A percentile compares a stretch with the other conserved stretches of the same genome.
Conservation (phyloP, 2,797 vertebrate species). For the Hippopotamyrus pictus region DNA sequence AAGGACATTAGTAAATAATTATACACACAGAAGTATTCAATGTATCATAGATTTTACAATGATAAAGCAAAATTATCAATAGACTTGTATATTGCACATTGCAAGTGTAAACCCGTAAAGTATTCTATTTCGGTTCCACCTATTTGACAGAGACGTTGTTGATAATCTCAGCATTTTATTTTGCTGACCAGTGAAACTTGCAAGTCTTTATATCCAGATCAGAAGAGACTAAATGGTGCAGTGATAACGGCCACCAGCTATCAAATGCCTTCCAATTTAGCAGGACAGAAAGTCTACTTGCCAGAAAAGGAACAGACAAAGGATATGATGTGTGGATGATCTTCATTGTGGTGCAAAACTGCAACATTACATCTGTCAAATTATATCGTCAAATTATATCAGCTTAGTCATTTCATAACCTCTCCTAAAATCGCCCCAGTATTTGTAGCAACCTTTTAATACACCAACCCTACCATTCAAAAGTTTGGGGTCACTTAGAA, state of each 20-base stretch:
- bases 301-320: background rate
- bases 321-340: background rate
- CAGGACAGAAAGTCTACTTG: background rate
- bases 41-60: background rate
- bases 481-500: background rate
- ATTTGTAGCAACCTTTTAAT: background rate
- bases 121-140: background rate
- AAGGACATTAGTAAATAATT: background rate
- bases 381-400: background rate
- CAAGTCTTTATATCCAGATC: background rate
- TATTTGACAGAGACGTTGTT: background rate
- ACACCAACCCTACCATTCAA: background rate
- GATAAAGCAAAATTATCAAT: background rate
- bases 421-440: background rate
- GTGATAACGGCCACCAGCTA: background rate
- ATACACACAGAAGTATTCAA: background rate
- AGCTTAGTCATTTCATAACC: background rate
- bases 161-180: background rate
- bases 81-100: background rate
- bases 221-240: background rate
- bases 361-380: background rate
- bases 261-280: background rate
- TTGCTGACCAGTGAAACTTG: background rate
- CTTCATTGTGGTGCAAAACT: background rate
- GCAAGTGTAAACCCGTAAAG: background rate